Conservation (phyloP, 2,888 invertebrate species). For the Pyrocoelia pectoralis region DNA sequence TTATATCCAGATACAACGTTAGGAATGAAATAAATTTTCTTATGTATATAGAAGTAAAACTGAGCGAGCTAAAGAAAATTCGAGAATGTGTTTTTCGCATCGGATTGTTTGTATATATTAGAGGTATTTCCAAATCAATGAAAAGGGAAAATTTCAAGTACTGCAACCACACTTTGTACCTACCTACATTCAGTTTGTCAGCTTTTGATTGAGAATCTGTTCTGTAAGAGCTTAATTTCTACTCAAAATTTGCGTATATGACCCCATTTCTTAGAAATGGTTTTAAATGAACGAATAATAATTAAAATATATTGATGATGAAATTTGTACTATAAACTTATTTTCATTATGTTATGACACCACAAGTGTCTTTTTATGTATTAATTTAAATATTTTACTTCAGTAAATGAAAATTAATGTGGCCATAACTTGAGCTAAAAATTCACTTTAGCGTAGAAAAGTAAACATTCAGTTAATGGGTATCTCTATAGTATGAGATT, state of each 20-base stretch:
- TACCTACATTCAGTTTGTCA: not conserved
- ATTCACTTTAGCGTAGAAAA: not conserved
- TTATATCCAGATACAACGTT: constrained; percentile 52
- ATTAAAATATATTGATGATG: too few species aligned
- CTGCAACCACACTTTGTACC: constrained; percentile 5
- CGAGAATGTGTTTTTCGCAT: constrained; percentile 23
- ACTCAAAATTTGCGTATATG: too few species aligned
- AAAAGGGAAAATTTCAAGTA: constrained; percentile 19
- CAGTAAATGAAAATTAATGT: not conserved
- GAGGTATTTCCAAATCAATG: constrained; percentile 16
- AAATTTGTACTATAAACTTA: not conserved
- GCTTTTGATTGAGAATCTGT: too few species aligned
- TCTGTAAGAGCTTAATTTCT: too few species aligned
- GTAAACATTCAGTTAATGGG: constrained; percentile 2
- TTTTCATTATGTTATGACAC: not conserved
- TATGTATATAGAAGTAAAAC: constrained; percentile 22
- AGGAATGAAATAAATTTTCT: constrained; percentile 47
- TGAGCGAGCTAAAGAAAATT: constrained; percentile 14
- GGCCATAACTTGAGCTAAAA: constrained; percentile 6
- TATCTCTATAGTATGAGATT: not conserved
- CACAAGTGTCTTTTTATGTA: not conserved
- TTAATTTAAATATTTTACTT: constrained; percentile 10
- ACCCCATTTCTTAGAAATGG: too few species aligned
- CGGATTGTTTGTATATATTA: constrained; percentile 32
- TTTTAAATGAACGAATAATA: too few species aligned